Base-by-base conservation (phyloP, 2,888 invertebrate species). In the Griposia aprilina region DNA sequence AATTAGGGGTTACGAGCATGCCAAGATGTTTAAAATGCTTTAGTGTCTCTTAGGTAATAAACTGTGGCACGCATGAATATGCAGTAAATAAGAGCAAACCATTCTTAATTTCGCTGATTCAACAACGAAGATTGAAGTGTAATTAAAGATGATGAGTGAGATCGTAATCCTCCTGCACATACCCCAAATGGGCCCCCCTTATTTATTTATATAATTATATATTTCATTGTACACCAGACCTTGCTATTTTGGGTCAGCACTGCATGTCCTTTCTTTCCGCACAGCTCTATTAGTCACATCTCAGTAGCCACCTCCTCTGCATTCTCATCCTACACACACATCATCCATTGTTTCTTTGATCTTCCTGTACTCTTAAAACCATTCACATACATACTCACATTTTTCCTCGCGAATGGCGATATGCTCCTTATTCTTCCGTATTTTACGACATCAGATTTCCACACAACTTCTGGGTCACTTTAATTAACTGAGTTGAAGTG, bases 1-100 rank as follows among this genome's bases (percentile, higher is more conserved):
- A 81, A 88, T 88, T 77, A 88, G 78, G 79, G 81, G 84, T 85
- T 85, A 87, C 63, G 79, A 80, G 72, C 65, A 65, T 68, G 74
- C 81, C 74, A 84, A 84, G 76, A 82, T 74, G 63, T 78, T 69
- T 65, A 77, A 85, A 86, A 77, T 77, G 63, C 68, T 81, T 81
- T 68, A 78, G 65, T 81, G 81, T 81, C 79, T 73, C 77, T 65
- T 65, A 66, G 72, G 62, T 78, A 69, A 87, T 78, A 85, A 79
- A 81, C 59, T 71, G 79, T 11, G 57, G 50, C 66, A 60, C 30
- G 79, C 72, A 80, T 87, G 69, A 83, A 81, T 87, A 82, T 72
- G 76, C 80, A 67, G 11, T 79, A 68, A 76, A 74, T 71, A 71
- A 72, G 55, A 72, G 36, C 26, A 48, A 50, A 65, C 26, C 48